Conservation (phyloP, 2,113 vertebrate species). For the Jaculus jaculus region DNA sequence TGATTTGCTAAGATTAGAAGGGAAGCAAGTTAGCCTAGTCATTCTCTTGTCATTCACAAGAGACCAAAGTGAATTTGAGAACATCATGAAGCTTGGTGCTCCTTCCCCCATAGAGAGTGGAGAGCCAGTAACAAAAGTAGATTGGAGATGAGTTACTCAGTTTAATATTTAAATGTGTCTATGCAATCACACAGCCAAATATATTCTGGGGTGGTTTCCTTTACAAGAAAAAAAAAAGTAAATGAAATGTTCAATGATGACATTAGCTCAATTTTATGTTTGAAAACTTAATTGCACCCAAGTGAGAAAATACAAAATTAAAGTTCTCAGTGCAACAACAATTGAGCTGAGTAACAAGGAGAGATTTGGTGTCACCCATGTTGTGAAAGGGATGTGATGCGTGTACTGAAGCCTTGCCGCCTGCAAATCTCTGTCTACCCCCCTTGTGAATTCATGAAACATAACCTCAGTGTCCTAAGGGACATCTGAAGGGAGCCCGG, state of each 20-base stretch:
- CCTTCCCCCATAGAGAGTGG: neutral
- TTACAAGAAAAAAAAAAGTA: constrained; percentile 50
- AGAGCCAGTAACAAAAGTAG: constrained; percentile 27
- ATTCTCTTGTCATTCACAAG: constrained; percentile 54
- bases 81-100: neutral
- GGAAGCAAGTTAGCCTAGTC: constrained; percentile 46
- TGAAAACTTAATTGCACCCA: constrained; percentile 73
- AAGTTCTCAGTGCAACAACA: constrained; percentile 42
- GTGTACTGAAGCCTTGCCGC: neutral
- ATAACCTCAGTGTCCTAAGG: neutral
- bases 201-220: constrained; percentile 59
- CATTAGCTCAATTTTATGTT: constrained; percentile 69
- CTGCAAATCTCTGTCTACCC: neutral
- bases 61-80: constrained; percentile 23
- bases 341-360: constrained; percentile 25
- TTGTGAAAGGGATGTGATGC: neutral
- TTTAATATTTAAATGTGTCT: constrained; percentile 66
- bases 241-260: constrained; percentile 66
- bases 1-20: constrained; percentile 59
- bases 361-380: neutral
- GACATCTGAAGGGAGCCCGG: neutral
- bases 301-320: constrained; percentile 67
- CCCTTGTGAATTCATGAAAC: neutral
- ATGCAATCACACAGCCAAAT: constrained; percentile 57
- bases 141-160: constrained; percentile 19